Evolutionary conservation across 2,797 vertebrate species (phyloP).

Genomic region (Lagorchestes hirsutus): DNA sequence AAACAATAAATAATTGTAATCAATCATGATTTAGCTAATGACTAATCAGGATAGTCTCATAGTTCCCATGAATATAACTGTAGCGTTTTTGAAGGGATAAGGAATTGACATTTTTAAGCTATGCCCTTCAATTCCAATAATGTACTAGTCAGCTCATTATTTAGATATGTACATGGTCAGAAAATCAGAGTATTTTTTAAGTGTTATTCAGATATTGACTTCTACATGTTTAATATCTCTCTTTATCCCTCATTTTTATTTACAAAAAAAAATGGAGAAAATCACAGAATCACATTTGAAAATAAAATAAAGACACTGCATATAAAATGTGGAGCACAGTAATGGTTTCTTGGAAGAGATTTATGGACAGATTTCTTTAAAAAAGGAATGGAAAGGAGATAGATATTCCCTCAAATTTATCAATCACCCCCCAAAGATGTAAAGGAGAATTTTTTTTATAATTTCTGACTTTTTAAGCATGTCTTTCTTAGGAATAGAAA

Average conservation of each 20-base stretch:
- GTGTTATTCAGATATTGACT: not conserved
- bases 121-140: not conserved
- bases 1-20: not conserved
- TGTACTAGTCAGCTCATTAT: not conserved
- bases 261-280: not conserved
- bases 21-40: not conserved
- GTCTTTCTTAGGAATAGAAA: not conserved
- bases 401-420: not conserved
- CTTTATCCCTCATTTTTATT: not conserved
- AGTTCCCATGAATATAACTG: not conserved
- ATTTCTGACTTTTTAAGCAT: not conserved
- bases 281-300: not conserved
- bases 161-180: not conserved
- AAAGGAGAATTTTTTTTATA: not conserved
- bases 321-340: not conserved
- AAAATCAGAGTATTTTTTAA: not conserved
- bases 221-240: not conserved
- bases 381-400: not conserved
- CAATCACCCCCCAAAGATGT: not conserved
- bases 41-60: not conserved
- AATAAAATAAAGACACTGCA: not conserved
- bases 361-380: not conserved
- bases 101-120: not conserved
- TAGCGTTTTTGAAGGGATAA: not conserved
- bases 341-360: not conserved